Conservation (phyloP, 2,113 vertebrate genomes). For the Pluvialis apricaria region DNA sequence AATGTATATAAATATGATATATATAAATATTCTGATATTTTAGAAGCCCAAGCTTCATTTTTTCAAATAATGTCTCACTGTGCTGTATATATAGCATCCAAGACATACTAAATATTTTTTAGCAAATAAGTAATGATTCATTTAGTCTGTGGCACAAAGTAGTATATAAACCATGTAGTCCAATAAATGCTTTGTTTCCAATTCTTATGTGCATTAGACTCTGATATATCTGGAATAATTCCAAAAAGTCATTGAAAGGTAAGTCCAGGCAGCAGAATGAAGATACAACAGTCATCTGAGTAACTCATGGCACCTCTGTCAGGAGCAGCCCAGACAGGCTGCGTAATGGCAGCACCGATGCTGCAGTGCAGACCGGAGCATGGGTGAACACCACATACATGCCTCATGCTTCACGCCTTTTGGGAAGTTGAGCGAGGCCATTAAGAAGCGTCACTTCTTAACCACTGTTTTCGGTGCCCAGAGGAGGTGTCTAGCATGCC, state of each 20-base stretch:
- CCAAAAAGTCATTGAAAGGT: neutral
- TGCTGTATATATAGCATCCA: neutral
- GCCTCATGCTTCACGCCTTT: neutral
- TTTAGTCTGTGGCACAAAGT: neutral
- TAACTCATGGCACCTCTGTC: rapidly evolving
- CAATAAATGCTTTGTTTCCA: neutral
- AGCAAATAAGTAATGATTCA: neutral
- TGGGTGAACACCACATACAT: rapidly evolving
- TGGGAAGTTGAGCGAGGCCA: neutral
- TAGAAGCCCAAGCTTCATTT: neutral
- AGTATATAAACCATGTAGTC: neutral
- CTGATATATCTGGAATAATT: neutral
- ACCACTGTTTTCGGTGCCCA: neutral
- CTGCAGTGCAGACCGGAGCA: neutral
- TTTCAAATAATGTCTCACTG: neutral
- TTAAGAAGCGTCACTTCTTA: neutral
- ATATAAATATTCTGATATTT: neutral
- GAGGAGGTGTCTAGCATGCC: neutral
- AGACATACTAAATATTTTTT: neutral
- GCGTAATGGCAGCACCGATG: rapidly evolving
- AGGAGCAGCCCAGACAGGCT: neutral
- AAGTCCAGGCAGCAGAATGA: neutral
- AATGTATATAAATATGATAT: neutral
- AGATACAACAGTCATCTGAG: neutral
- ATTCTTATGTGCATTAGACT: neutral